Evolutionary conservation across 2,888 invertebrate genomes (phyloP).

Genomic region (Torymus aiolomorphi): DNA sequence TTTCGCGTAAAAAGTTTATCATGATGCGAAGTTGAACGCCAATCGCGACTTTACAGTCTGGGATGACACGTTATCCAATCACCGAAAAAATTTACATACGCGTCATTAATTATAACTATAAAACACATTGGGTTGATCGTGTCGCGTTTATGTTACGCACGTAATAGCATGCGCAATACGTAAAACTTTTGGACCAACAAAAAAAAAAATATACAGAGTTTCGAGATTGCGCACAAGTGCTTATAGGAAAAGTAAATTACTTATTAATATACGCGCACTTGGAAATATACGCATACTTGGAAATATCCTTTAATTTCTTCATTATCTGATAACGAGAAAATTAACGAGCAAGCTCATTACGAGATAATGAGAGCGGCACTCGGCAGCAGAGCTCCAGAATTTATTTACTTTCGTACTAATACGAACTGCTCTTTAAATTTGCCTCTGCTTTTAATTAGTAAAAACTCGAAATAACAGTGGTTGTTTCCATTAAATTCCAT

Average conservation of each 20-base stretch:
- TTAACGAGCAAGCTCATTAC: constrained; percentile 58
- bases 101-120: not conserved
- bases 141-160: not conserved
- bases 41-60: no score
- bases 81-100: not conserved
- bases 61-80: not conserved
- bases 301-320: constrained; percentile 46
- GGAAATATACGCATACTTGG: constrained; percentile 11
- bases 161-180: not conserved
- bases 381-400: constrained; percentile 32
- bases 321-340: constrained; percentile 56
- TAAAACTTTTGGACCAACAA: not conserved
- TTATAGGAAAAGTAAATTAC: constrained; percentile 14
- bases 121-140: not conserved
- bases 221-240: not conserved
- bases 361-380: constrained; percentile 53
- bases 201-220: constrained; percentile 16
- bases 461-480: constrained; percentile 20
- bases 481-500: not conserved
- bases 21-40: not conserved
- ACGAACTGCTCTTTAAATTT: constrained; percentile 42
- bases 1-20: not conserved
- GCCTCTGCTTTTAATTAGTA: constrained; percentile 28
- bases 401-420: constrained; percentile 48
- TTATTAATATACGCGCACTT: constrained; percentile 44